phyloP scores from a whole-genome alignment of 2,888 invertebrate species.

The Drosophila atroscutellata region DNA sequence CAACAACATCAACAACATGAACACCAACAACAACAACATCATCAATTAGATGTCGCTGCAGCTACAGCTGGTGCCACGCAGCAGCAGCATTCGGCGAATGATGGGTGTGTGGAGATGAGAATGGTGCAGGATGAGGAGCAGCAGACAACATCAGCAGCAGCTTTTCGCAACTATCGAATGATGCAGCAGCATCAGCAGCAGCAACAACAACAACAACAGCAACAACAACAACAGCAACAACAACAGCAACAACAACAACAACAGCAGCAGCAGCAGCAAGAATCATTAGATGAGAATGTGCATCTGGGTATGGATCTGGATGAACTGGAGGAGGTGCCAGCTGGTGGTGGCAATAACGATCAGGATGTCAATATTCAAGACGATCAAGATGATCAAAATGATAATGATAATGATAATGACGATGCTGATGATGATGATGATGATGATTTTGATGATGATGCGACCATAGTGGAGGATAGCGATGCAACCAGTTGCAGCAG shows the following conservation, averaged over 20 bases:
- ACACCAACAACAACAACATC: slow-evolving; percentile 32
- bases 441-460: slow-evolving; percentile 59
- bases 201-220: slow-evolving; percentile 10
- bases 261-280: slow-evolving; percentile 13
- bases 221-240: background rate
- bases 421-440: slow-evolving; percentile 21
- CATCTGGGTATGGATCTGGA: slow-evolving; percentile 24
- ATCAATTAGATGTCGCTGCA: slow-evolving; percentile 20
- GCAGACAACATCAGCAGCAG: slow-evolving; percentile 26
- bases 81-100: slow-evolving; percentile 27
- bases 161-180: slow-evolving; percentile 14
- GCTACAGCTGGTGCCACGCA: slow-evolving; percentile 14
- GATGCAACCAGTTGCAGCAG: slow-evolving; percentile 74
- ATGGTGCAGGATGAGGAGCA: slow-evolving; percentile 34
- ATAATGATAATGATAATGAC: slow-evolving; percentile 3
- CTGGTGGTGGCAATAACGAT: slow-evolving; percentile 1
- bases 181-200: slow-evolving; percentile 14
- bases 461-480: slow-evolving; percentile 69
- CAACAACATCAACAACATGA: slow-evolving; percentile 34
- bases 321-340: slow-evolving; percentile 1
- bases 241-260: slow-evolving; percentile 13
- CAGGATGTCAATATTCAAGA: slow-evolving; percentile 1
- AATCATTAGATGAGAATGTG: slow-evolving; percentile 18
- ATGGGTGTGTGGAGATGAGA: slow-evolving; percentile 21
- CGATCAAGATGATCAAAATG: background rate